Percentiles rank a stretch among this genome's conserved stretches.
These are phyloP conservation scores for Eunapius fragilis DNA, from an alignment of 37 sponge, comb jelly and placozoan genomes.

Conservation along the genomic window DNA sequence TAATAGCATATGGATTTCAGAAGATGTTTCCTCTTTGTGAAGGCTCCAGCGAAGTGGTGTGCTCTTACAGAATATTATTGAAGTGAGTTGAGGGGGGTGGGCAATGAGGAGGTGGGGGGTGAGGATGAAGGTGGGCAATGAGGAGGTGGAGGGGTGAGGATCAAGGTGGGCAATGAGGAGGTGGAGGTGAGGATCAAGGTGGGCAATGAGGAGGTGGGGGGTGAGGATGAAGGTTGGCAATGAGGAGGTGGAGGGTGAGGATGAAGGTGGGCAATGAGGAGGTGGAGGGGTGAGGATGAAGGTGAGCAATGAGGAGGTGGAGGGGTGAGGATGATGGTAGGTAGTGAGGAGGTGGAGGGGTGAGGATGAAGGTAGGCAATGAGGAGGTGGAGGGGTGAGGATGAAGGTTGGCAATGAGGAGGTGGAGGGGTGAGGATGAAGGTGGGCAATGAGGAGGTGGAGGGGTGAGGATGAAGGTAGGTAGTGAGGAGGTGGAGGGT, in stretches of 20 bases:
- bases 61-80: constrained; percentile 44
- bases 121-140: background rate
- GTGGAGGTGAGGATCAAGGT: background rate
- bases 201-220: background rate
- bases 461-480: background rate
- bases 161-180: background rate
- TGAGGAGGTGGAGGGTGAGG: background rate
- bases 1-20: background rate
- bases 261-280: background rate
- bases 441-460: background rate
- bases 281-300: background rate
- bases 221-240: background rate
- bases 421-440: background rate
- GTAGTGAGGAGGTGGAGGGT: background rate
- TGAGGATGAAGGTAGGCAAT: background rate
- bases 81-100: constrained; percentile 2
- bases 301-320: background rate
- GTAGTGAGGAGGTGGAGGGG: background rate
- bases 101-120: background rate
- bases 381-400: background rate
- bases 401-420: background rate
- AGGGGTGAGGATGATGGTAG: background rate
- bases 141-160: background rate
- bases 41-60: constrained; percentile 53
- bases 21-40: background rate